A percentile compares a stretch with the other conserved stretches of the same genome.
Evolutionary conservation across 92 coral and sea anemone species (phyloP).

Genomic region (Diadumene lineata): DNA sequence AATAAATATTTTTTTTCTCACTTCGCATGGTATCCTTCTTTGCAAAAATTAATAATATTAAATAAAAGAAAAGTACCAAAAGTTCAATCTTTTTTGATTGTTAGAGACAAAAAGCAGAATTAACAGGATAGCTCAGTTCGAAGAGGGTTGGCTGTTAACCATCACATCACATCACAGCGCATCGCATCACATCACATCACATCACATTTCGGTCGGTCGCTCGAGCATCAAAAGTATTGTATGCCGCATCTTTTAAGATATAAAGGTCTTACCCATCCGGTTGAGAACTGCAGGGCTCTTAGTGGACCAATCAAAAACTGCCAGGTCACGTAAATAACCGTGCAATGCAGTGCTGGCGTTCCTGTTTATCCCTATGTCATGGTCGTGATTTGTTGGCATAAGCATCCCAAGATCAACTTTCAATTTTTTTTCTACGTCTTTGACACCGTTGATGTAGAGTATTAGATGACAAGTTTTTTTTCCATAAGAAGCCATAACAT

Average conservation of each 20-base stretch:
- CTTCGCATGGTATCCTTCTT: too few species aligned
- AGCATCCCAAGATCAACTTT: not conserved
- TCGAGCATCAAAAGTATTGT: not conserved
- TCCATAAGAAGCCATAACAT: not conserved
- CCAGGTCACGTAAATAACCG: constrained; percentile 19
- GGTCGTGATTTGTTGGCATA: not conserved
- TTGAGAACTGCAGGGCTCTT: not conserved
- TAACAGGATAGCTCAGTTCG: not conserved
- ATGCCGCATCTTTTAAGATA: not conserved
- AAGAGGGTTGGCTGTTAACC: too few species aligned
- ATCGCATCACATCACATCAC: too few species aligned
- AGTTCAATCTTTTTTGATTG: too few species aligned
- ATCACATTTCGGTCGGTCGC: too few species aligned
- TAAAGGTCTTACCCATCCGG: not conserved
- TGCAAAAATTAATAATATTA: too few species aligned
- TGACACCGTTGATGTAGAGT: not conserved
- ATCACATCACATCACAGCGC: too few species aligned
- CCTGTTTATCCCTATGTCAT: constrained; percentile 17
- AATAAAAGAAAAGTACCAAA: too few species aligned
- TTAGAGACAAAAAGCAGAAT: not conserved
- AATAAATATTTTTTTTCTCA: too few species aligned
- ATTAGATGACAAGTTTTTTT: not conserved
- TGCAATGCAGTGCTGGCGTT: constrained; percentile 6
- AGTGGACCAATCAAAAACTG: not conserved
- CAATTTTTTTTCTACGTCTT: not conserved